Conservation (phyloP, 2,113 vertebrate species). For the Dipodomys spectabilis region DNA sequence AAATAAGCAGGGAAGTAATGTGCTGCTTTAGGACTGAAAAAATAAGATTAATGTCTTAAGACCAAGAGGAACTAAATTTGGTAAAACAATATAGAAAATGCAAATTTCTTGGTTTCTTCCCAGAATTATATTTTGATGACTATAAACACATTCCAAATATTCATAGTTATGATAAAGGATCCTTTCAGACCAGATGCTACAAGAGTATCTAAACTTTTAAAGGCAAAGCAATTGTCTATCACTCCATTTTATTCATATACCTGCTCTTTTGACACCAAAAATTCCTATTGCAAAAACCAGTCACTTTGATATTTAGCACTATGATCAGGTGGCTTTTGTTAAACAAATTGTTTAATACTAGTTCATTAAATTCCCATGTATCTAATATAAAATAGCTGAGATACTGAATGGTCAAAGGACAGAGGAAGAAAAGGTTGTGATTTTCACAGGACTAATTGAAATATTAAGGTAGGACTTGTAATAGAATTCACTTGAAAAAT, state of each 20-base stretch:
- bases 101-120: conserved; percentile 56
- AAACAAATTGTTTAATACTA: conserved; percentile 21
- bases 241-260: conserved; percentile 62
- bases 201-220: not conserved
- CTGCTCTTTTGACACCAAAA: conserved; percentile 63
- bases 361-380: conserved; percentile 31
- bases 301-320: conserved; percentile 21
- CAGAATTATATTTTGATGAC: conserved; percentile 59
- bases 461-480: not conserved
- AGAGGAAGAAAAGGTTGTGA: not conserved
- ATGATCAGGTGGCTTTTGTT: not conserved
- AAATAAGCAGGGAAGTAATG: conserved; percentile 50
- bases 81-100: conserved; percentile 37
- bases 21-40: conserved; percentile 28
- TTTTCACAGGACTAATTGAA: conserved; percentile 55
- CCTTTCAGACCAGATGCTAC: conserved; percentile 21
- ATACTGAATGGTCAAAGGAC: not conserved
- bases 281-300: not conserved
- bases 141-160: conserved; percentile 63
- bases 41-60: conserved; percentile 40
- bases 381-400: conserved; percentile 35
- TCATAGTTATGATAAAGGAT: conserved; percentile 40
- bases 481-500: conserved; percentile 28
- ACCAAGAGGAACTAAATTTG: conserved; percentile 35
- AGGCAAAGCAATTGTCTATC: conserved; percentile 42